Evolutionary conservation across 2,888 invertebrate species (phyloP).

Genomic region (Myathropa florea): DNA sequence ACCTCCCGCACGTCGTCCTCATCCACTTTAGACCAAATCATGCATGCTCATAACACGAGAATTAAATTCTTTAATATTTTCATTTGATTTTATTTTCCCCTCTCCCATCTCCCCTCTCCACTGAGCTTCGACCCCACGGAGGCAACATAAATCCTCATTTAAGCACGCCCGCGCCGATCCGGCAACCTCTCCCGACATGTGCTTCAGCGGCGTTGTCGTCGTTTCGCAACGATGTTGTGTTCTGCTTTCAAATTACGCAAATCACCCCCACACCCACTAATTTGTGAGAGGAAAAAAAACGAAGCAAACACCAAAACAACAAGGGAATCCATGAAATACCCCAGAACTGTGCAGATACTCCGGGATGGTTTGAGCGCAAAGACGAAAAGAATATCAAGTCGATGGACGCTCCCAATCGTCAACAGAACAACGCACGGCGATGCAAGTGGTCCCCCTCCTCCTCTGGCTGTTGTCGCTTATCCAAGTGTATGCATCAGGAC

Average conservation of each 20-base stretch:
- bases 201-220: not conserved
- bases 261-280: constrained; percentile 68
- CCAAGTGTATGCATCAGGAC: not conserved
- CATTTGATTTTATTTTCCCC: not conserved
- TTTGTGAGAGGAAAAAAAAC: constrained; percentile 36
- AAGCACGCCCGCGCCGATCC: constrained; percentile 13
- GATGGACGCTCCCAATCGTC: constrained; percentile 62
- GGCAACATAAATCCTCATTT: constrained; percentile 62
- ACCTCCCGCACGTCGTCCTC: constrained; percentile 1
- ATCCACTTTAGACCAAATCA: constrained; percentile 27
- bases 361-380: not conserved
- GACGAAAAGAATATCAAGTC: constrained; percentile 7
- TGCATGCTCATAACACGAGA: constrained; percentile 20
- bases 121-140: constrained; percentile 21
- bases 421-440: constrained; percentile 12
- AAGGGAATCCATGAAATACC: not conserved
- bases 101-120: not conserved
- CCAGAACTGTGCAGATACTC: not conserved
- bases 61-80: not conserved
- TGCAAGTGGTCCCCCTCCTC: constrained; percentile 17
- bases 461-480: not conserved
- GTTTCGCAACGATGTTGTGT: constrained; percentile 18
- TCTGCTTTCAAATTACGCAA: constrained; percentile 64
- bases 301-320: not conserved
- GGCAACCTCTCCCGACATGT: not conserved